Base-by-base conservation (phyloP, 1,140 invertebrate genomes). In the Aphidius gifuensis region DNA sequence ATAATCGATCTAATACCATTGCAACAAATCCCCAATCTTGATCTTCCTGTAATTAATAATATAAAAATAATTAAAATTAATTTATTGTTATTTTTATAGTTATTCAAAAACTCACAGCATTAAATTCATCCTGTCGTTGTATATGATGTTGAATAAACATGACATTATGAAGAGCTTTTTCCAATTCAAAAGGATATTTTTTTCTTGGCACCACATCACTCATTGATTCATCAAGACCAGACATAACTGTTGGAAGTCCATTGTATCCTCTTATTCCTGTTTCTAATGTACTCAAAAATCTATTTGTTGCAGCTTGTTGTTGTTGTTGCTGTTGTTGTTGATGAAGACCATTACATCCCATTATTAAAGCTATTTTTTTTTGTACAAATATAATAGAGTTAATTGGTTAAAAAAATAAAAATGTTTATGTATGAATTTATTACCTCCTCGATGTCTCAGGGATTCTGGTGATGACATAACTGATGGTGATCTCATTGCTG, bases 1-100 rank as follows among this genome's bases (percentile, higher is more conserved):
- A 97, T 2, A 99, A 83, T 23, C 97, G 86, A 78, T 99, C 97
- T 63, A 99, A 84, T 1, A 99, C 97, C 95, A 99, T 99, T 16
- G 97, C 97, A 5, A 99, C 96, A 78, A 98, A 99, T 56, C 96
- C 96, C 97, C 97, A 99, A 76, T 99, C 97, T 85, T 96, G 92
- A 82, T 96, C 93, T 78, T 96, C 92, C 93, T 96, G 79, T 56
- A 53, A 62, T 56, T n/a, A 62, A 56, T 42, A 39, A 54, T 51
- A 65, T 48, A 4, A 44, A 56, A 61, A 21, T 38, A 21, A 21
- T 47, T 16, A 6, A 7, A 46, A 46, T 46, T 6, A 46, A 9
- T 57, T 5, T 38, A 9, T 40, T 47, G 38, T 48, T 51, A 8
- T 51, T 23, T 2, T 51, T 50, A 9, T 1, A 6, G 6, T 23